Evolutionary conservation across 2,888 invertebrate genomes (phyloP).

Genomic region (Augiades crinisus): DNA sequence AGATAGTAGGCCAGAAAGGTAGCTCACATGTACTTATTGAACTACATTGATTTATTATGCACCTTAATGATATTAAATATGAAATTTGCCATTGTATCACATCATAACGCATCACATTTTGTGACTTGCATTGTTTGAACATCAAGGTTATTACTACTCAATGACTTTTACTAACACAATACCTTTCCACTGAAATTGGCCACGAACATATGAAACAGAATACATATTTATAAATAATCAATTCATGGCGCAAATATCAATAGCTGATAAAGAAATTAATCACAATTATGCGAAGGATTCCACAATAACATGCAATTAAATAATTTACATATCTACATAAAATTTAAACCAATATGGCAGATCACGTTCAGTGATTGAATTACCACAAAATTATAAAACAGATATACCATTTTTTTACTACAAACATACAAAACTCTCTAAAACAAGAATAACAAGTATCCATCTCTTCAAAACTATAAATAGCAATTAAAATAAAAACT

Average conservation of each 20-base stretch:
- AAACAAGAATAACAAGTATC: slow-evolving; percentile 68
- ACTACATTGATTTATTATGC: not conserved
- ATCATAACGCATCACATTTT: not conserved
- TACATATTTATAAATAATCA: slow-evolving; percentile 25
- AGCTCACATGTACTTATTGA: not conserved
- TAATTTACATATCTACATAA: slow-evolving; percentile 1
- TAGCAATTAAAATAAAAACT: slow-evolving; percentile 64
- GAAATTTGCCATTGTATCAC: not conserved
- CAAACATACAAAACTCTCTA: slow-evolving; percentile 69
- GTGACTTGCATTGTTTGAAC: not conserved
- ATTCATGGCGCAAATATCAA: not conserved
- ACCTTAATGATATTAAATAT: not conserved
- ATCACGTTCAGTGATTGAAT: slow-evolving; percentile 34
- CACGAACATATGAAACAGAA: slow-evolving; percentile 27
- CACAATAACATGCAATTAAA: not conserved
- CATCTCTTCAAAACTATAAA: slow-evolving; percentile 51
- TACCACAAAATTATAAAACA: slow-evolving; percentile 38
- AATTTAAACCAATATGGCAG: slow-evolving; percentile 37
- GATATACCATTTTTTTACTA: slow-evolving; percentile 38
- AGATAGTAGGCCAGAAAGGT: not conserved
- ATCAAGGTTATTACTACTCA: not conserved
- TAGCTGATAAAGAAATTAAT: slow-evolving; percentile 13
- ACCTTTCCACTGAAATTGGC: slow-evolving; percentile 13
- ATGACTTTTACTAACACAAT: not conserved
- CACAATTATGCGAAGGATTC: not conserved